Percentiles rank a stretch among this genome's conserved stretches.
Evolutionary conservation across 2,113 vertebrate genomes (phyloP).

Genomic region (Scomber scombrus): DNA sequence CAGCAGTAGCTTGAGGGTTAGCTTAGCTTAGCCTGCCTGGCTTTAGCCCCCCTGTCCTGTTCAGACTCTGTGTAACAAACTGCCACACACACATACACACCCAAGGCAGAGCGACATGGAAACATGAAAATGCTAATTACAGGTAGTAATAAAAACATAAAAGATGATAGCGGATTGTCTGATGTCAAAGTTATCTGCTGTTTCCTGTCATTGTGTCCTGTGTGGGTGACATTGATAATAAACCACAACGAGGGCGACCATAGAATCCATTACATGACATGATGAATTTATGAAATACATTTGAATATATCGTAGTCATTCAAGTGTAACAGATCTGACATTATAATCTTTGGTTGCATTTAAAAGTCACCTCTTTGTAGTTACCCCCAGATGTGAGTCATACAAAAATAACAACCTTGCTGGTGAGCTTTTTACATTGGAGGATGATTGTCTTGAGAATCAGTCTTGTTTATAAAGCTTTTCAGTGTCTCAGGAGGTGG

Average conservation of each 20-base stretch:
- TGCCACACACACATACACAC: background rate
- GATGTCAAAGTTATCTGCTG: background rate
- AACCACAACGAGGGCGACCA: background rate
- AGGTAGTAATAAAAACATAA: slow-evolving; percentile 17
- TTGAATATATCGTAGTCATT: background rate
- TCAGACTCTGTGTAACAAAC: slow-evolving; percentile 3
- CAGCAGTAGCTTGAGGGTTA: slow-evolving; percentile 68
- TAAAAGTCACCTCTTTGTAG: background rate
- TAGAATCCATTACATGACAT: background rate
- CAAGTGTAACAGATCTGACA: background rate
- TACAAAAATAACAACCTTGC: too few relatives aligned
- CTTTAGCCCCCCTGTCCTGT: slow-evolving; percentile 15
- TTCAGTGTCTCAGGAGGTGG: background rate
- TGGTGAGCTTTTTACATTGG: background rate
- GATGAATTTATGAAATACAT: background rate
- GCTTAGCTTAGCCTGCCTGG: slow-evolving; percentile 36
- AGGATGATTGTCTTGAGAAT: background rate
- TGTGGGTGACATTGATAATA: background rate
- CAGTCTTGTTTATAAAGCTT: background rate
- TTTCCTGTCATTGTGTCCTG: background rate
- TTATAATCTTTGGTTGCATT: background rate
- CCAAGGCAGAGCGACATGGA: background rate
- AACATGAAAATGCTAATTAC: background rate
- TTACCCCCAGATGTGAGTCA: too few relatives aligned
- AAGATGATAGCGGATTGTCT: background rate